Conservation (phyloP, 2,888 invertebrate genomes). For the Prostheceraeus crozeri region DNA sequence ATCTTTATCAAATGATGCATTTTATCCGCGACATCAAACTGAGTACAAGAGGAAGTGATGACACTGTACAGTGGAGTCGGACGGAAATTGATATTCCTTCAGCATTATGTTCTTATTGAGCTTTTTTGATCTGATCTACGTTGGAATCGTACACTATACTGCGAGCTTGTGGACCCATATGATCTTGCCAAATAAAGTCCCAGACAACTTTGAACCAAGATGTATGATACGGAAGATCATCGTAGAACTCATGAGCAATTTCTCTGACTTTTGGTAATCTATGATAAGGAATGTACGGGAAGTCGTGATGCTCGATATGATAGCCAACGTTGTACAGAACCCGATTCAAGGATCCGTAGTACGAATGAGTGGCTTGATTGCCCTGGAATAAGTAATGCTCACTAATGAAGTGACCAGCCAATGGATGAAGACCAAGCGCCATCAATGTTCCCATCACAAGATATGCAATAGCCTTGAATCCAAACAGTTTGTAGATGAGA, state of each 20-base stretch:
- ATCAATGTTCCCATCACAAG: constrained; percentile 74
- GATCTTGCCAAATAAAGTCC: constrained; percentile 87
- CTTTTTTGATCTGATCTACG: too few relatives aligned
- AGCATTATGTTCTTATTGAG: too few relatives aligned
- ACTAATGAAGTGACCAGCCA: constrained; percentile 95
- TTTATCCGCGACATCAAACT: too few relatives aligned
- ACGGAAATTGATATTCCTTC: too few relatives aligned
- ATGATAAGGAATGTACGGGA: constrained; percentile 76
- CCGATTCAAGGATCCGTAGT: constrained; percentile 89
- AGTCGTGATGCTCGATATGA: constrained; percentile 98
- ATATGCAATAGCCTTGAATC: constrained; percentile 74
- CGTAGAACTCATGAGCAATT: constrained; percentile 89
- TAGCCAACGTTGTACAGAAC: constrained; percentile 98
- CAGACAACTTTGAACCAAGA: constrained; percentile 87
- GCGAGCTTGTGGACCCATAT: constrained; percentile 88
- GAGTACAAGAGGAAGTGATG: too few relatives aligned
- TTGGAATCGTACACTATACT: too few relatives aligned
- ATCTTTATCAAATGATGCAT: too few relatives aligned
- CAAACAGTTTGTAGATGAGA: constrained; percentile 69
- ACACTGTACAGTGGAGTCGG: too few relatives aligned
- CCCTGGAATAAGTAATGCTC: constrained; percentile 95
- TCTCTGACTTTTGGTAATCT: constrained; percentile 66
- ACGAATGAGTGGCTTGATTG: constrained; percentile 92
- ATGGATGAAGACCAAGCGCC: constrained; percentile 93
- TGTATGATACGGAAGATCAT: constrained; percentile 79